Evolutionary conservation across 1,140 invertebrate species (phyloP).

Genomic region (Nasonia giraulti): DNA sequence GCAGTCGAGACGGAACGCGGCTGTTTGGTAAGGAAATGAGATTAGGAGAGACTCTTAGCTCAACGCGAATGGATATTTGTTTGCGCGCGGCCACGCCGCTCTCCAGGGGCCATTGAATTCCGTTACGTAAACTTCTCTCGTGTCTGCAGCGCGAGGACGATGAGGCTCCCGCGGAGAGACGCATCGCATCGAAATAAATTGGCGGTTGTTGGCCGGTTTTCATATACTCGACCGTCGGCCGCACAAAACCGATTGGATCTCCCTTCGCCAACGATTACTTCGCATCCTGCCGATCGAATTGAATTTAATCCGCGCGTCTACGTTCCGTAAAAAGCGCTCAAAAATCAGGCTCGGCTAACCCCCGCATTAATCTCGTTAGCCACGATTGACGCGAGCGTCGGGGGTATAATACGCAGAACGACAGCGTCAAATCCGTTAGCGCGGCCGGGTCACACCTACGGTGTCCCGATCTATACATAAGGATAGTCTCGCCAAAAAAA

Average conservation of each 20-base stretch:
- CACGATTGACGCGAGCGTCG: background rate
- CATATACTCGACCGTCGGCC: too few species aligned
- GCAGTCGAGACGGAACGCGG: background rate
- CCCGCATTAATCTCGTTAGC: background rate
- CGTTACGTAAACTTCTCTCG: constrained; percentile 13
- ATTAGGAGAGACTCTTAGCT: constrained; percentile 14
- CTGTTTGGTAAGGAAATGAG: constrained; percentile 27
- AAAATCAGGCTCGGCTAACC: background rate
- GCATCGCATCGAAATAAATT: too few species aligned
- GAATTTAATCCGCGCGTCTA: too few species aligned
- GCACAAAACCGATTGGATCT: too few species aligned
- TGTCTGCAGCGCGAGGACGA: background rate
- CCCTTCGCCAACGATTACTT: too few species aligned
- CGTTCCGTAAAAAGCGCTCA: too few species aligned
- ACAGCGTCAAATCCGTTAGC: too few species aligned
- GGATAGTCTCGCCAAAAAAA: background rate
- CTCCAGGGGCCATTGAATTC: constrained; percentile 4
- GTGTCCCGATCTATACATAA: background rate
- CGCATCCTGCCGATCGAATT: too few species aligned
- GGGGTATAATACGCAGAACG: background rate
- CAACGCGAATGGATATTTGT: constrained; percentile 36
- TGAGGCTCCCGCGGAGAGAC: background rate
- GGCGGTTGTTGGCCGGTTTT: too few species aligned
- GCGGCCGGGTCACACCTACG: too few species aligned
- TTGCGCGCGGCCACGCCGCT: background rate